These are phyloP conservation scores for Zaprionus camerounensis DNA, from an alignment of 1,140 invertebrate species.

Conservation along the genomic window DNA sequence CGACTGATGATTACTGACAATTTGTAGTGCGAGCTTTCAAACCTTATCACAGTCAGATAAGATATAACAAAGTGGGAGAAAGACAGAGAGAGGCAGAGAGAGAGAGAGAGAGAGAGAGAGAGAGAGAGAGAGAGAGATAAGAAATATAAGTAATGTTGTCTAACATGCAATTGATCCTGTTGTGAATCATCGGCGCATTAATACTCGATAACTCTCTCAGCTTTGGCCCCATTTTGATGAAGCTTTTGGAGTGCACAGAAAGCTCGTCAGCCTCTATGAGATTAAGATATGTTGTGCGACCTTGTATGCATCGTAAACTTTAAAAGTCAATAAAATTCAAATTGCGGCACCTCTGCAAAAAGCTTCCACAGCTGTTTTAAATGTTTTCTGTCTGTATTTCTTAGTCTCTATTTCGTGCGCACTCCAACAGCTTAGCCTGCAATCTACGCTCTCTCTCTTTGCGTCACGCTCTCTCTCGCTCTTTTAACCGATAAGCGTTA, in stretches of 20 bases:
- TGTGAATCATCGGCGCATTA: not conserved
- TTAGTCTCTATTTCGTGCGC: not conserved
- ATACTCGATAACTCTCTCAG: not conserved
- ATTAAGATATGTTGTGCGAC: not conserved
- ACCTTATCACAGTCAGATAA: slow-evolving; percentile 17
- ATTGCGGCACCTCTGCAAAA: not conserved
- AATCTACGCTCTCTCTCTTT: not conserved
- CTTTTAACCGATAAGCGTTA: slow-evolving; percentile 30
- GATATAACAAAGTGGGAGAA: slow-evolving; percentile 14
- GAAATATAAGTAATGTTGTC: not conserved
- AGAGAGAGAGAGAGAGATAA: not conserved
- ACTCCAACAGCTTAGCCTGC: slow-evolving; percentile 40
- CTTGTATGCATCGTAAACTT: not conserved
- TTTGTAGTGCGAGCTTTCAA: slow-evolving; percentile 19
- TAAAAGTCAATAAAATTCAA: not conserved
- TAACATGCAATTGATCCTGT: not conserved
- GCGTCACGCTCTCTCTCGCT: not conserved
- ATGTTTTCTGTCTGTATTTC: not conserved
- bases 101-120: not conserved
- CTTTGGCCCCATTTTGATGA: not conserved
- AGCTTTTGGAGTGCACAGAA: not conserved
- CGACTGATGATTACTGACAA: slow-evolving; percentile 57
- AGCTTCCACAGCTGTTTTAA: slow-evolving; percentile 6
- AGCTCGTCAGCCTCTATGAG: not conserved
- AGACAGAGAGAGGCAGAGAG: not conserved